A percentile compares a stretch with the other conserved stretches of the same genome.
phyloP scores from a whole-genome alignment of 2,113 vertebrate genomes.

The Trinectes maculatus region DNA sequence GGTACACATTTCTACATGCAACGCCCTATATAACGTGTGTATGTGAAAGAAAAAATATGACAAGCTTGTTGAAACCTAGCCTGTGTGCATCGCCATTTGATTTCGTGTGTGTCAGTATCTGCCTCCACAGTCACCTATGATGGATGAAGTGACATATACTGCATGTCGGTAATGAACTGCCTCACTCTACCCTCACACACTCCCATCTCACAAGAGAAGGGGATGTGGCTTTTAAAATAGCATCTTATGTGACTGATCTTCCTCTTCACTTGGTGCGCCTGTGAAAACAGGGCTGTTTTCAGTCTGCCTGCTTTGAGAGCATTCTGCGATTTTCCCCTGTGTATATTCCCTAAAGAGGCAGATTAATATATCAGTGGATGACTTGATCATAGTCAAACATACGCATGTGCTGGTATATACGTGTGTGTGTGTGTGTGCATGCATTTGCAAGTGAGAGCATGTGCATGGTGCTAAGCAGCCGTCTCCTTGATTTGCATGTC shows the following conservation, averaged over 20 bases:
- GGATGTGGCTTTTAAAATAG: constrained; percentile 45
- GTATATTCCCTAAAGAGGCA: constrained; percentile 52
- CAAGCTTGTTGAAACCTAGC: constrained; percentile 24
- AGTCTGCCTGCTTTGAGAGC: constrained; percentile 35
- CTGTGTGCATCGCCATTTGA: neutral
- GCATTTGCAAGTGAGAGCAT: constrained; percentile 27
- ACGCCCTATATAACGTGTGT: neutral
- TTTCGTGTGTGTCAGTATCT: neutral
- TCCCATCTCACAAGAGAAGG: constrained; percentile 20
- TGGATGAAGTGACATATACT: constrained; percentile 53
- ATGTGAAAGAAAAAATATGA: neutral
- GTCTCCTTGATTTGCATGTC: constrained; percentile 77
- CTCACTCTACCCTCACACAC: constrained; percentile 32
- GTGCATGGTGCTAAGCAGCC: constrained; percentile 39
- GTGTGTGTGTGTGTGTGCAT: neutral
- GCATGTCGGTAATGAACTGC: constrained; percentile 54
- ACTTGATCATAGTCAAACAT: constrained; percentile 66
- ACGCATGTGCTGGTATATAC: constrained; percentile 25
- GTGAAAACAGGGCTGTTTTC: constrained; percentile 50
- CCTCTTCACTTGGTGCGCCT: constrained; percentile 6
- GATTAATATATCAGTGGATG: constrained; percentile 66
- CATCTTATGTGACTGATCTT: constrained; percentile 44
- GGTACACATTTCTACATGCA: no score
- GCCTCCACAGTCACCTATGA: constrained; percentile 42
- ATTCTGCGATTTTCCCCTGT: constrained; percentile 38